phyloP scores from a whole-genome alignment of 2,888 invertebrate genomes.

The Mylabris sibirica region DNA sequence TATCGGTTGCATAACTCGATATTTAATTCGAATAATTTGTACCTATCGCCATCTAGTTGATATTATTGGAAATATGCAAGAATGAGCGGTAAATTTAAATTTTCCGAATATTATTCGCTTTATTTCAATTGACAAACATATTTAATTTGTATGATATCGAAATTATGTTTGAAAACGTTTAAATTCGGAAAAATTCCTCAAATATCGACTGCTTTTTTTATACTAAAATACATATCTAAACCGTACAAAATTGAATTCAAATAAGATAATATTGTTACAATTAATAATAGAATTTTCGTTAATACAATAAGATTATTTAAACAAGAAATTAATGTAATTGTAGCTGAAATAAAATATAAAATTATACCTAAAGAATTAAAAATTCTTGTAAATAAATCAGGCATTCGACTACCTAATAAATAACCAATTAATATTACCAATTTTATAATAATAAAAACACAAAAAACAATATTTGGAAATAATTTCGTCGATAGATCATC shows the following conservation, averaged over 20 bases:
- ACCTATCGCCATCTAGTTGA: too few relatives aligned
- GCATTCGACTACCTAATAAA: constrained; percentile 50
- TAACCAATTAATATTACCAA: constrained; percentile 52
- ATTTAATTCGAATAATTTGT: too few relatives aligned
- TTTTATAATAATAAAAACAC: constrained; percentile 51
- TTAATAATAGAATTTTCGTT: constrained; percentile 39
- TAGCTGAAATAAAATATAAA: constrained; percentile 48
- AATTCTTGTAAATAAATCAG: constrained; percentile 49
- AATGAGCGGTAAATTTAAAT: too few relatives aligned
- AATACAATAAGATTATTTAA: constrained; percentile 23
- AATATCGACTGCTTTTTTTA: constrained; percentile 37
- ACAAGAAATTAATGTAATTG: constrained; percentile 41
- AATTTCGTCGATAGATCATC: constrained; percentile 34
- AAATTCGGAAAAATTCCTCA: background rate
- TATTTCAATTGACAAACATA: too few relatives aligned
- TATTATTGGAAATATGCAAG: too few relatives aligned
- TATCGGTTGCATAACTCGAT: too few relatives aligned
- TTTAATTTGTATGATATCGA: too few relatives aligned
- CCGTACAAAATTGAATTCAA: constrained; percentile 45
- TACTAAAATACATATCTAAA: constrained; percentile 44
- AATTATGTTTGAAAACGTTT: too few relatives aligned
- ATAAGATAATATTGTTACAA: constrained; percentile 41
- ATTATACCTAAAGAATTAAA: constrained; percentile 50
- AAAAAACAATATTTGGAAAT: constrained; percentile 52
- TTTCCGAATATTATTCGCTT: too few relatives aligned